A percentile compares a stretch with the other conserved stretches of the same genome.
Evolutionary conservation across 2,888 invertebrate genomes (phyloP).

Genomic region (Diploptera punctata): DNA sequence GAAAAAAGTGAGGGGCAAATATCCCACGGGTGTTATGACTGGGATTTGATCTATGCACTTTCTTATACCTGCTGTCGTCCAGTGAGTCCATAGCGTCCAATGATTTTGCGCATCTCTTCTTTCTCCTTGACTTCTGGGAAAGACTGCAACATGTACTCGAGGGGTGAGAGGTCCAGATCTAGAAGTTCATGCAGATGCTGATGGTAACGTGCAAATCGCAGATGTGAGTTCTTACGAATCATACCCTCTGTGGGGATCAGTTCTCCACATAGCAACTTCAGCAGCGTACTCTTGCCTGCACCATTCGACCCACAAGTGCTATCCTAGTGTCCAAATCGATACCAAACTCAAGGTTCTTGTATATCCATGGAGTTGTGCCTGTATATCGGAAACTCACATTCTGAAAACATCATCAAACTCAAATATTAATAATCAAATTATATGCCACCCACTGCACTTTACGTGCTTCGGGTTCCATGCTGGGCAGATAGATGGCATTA

Average conservation of each 20-base stretch:
- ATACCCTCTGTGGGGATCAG: conserved; percentile 93
- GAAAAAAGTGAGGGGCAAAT: no score
- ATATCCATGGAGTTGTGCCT: conserved; percentile 88
- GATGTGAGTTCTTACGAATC: conserved; percentile 97
- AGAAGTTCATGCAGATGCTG: conserved; percentile 97
- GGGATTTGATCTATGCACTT: no score
- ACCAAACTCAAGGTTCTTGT: conserved; percentile 97
- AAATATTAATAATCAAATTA: no score
- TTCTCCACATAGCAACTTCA: conserved; percentile 96
- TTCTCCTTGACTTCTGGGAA: conserved; percentile 97
- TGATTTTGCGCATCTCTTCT: conserved; percentile 99
- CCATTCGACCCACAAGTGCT: conserved; percentile 97
- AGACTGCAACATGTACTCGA: conserved; percentile 98
- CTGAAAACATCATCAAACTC: conserved; percentile 60
- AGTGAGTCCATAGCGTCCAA: conserved; percentile 96
- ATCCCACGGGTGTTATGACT: no score
- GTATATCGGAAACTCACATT: conserved; percentile 96
- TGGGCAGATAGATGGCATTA: no score
- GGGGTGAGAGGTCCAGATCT: conserved; percentile 91
- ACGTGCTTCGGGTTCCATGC: no score
- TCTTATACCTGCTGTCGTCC: conserved; percentile 68
- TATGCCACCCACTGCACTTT: no score
- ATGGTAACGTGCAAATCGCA: conserved; percentile 97
- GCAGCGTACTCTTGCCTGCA: conserved; percentile 96
- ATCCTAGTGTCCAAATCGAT: conserved; percentile 96